Evolutionary conservation across 2,888 invertebrate genomes (phyloP).

Genomic region (Tiliacea aurago): DNA sequence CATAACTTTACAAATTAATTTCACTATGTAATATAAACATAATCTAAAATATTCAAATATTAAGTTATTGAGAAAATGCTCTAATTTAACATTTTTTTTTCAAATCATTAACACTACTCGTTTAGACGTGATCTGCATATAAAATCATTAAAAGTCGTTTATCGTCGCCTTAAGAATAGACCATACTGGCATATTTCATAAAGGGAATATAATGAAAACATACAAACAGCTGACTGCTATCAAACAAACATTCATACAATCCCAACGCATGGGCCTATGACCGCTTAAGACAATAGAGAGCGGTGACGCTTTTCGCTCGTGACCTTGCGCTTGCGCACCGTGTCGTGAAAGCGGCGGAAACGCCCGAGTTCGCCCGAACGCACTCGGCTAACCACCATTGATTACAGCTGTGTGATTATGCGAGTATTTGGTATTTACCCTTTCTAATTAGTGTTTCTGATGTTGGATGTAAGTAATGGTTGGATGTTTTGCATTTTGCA

Average conservation of each 20-base stretch:
- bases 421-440: slow-evolving; percentile 37
- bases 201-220: slow-evolving; percentile 4
- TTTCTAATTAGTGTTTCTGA: slow-evolving; percentile 43
- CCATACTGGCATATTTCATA: too few species aligned
- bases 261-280: slow-evolving; percentile 28
- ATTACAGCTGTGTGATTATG: slow-evolving; percentile 50
- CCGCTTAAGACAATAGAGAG: slow-evolving; percentile 61
- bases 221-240: slow-evolving; percentile 26
- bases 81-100: too few species aligned
- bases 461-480: too few species aligned
- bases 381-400: slow-evolving; percentile 55
- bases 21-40: too few species aligned
- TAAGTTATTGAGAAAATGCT: too few species aligned
- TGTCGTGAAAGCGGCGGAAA: slow-evolving; percentile 70
- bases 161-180: too few species aligned
- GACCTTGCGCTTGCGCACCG: slow-evolving; percentile 70
- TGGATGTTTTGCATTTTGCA: slow-evolving; percentile 16
- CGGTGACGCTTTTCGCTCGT: slow-evolving; percentile 56
- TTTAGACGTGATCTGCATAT: too few species aligned
- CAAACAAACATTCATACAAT: neutral
- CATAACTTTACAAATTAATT: too few species aligned
- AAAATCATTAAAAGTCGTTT: too few species aligned
- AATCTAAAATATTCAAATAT: too few species aligned
- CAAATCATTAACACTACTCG: too few species aligned
- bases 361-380: slow-evolving; percentile 59